These are phyloP conservation scores for Eupithecia exiguata DNA, from an alignment of 2,888 invertebrate genomes.

Conservation along the genomic window DNA sequence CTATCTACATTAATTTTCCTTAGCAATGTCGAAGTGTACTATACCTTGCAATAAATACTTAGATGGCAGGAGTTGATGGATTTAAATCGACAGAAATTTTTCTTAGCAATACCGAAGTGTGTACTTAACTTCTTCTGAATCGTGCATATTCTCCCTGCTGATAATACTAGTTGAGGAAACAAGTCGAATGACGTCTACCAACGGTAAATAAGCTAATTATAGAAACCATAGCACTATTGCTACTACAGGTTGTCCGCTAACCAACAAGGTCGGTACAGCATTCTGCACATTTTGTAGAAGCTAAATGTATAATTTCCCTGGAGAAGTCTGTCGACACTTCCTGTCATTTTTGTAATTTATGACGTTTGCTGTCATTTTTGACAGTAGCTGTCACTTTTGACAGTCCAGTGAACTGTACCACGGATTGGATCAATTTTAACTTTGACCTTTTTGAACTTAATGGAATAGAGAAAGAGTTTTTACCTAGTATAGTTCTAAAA, in stretches of 20 bases:
- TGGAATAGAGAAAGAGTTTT: too few relatives aligned
- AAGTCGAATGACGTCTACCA: slow-evolving; percentile 26
- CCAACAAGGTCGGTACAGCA: background rate
- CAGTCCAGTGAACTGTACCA: too few relatives aligned
- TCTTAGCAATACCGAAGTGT: background rate
- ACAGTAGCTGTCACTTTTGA: too few relatives aligned
- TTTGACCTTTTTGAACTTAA: too few relatives aligned
- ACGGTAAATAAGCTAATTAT: slow-evolving; percentile 35
- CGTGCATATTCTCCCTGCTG: slow-evolving; percentile 2
- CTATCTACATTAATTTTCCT: background rate
- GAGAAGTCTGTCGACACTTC: too few relatives aligned
- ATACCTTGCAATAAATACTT: background rate
- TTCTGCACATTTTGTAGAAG: background rate
- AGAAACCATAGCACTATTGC: slow-evolving; percentile 26
- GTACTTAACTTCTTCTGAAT: background rate
- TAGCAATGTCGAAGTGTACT: background rate
- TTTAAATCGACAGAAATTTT: background rate
- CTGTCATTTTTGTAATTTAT: too few relatives aligned
- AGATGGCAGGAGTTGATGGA: background rate
- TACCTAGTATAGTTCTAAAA: too few relatives aligned
- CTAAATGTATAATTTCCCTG: background rate
- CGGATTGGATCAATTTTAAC: too few relatives aligned
- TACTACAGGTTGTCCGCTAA: background rate
- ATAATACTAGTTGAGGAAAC: slow-evolving; percentile 29
- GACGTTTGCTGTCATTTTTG: too few relatives aligned